A percentile compares a stretch with the other conserved stretches of the same genome.
Conservation (phyloP, 2,797 vertebrate genomes). For the Merluccius polli region DNA sequence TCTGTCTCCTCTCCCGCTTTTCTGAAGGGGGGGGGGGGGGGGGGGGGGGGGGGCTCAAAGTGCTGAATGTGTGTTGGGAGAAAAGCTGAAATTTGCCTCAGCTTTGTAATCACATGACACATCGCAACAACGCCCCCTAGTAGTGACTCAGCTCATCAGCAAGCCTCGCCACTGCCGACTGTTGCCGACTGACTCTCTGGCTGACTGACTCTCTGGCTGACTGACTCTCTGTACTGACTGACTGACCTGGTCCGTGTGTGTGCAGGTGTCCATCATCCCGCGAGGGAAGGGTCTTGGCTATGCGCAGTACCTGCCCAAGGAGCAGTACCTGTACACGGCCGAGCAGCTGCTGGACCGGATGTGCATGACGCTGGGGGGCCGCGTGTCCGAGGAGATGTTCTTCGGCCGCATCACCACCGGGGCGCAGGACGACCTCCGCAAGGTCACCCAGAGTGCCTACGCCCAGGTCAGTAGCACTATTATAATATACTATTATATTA, state of each 20-base stretch:
- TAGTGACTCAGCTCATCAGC: too few relatives aligned
- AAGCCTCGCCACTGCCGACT: too few relatives aligned
- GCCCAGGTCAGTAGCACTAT: conserved; percentile 73
- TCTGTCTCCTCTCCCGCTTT: too few relatives aligned
- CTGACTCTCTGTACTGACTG: background rate
- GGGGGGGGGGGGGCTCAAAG: too few relatives aligned
- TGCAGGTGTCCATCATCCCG: conserved; percentile 95
- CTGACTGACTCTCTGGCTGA: background rate
- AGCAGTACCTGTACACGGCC: conserved; percentile 92
- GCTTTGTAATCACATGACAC: too few relatives aligned
- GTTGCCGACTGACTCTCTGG: background rate
- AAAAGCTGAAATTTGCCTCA: too few relatives aligned
- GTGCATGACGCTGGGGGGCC: conserved; percentile 95
- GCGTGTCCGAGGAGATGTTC: conserved; percentile 92
- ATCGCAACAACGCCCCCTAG: too few relatives aligned
- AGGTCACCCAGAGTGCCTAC: conserved; percentile 96
- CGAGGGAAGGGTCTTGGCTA: conserved; percentile 93
- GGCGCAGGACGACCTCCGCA: conserved; percentile 92
- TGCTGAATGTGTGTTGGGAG: too few relatives aligned
- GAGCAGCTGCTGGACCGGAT: conserved; percentile 96
- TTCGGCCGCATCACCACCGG: conserved; percentile 91
- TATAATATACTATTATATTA: background rate
- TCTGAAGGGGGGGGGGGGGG: too few relatives aligned
- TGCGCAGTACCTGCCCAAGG: conserved; percentile 92
- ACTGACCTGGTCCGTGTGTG: background rate